Conservation (phyloP, 2,113 vertebrate genomes). For the Nestor notabilis region DNA sequence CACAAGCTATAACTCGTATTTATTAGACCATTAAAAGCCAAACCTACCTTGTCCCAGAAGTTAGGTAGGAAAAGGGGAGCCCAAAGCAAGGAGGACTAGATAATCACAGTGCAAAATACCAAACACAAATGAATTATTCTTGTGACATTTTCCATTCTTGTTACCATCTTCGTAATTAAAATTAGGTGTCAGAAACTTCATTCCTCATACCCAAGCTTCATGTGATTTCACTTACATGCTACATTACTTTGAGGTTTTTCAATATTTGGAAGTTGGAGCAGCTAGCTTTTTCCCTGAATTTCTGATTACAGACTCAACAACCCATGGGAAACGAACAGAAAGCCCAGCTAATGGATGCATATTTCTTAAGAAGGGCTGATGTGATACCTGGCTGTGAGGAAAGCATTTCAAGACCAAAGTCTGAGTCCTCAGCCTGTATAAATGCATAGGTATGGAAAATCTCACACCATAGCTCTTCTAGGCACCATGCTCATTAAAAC, state of each 20-base stretch:
- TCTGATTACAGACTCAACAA: slow-evolving; percentile 3
- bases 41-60: background rate
- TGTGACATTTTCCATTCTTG: slow-evolving; percentile 42
- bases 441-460: background rate
- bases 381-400: background rate
- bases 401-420: background rate
- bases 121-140: slow-evolving; percentile 34
- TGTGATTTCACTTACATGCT: background rate
- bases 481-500: background rate
- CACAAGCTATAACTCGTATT: slow-evolving; percentile 55
- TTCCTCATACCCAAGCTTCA: slow-evolving; percentile 2
- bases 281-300: slow-evolving; percentile 6
- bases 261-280: background rate
- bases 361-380: background rate
- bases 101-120: slow-evolving; percentile 32
- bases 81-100: background rate
- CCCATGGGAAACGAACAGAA: background rate
- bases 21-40: slow-evolving; percentile 55
- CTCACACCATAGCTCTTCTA: background rate
- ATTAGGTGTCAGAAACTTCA: slow-evolving; percentile 1
- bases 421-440: background rate
- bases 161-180: slow-evolving; percentile 18
- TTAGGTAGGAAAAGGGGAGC: background rate
- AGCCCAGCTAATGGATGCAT: background rate
- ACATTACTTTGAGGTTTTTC: background rate